Conservation (phyloP, 2,113 vertebrate species). For the Dicentrarchus labrax region DNA sequence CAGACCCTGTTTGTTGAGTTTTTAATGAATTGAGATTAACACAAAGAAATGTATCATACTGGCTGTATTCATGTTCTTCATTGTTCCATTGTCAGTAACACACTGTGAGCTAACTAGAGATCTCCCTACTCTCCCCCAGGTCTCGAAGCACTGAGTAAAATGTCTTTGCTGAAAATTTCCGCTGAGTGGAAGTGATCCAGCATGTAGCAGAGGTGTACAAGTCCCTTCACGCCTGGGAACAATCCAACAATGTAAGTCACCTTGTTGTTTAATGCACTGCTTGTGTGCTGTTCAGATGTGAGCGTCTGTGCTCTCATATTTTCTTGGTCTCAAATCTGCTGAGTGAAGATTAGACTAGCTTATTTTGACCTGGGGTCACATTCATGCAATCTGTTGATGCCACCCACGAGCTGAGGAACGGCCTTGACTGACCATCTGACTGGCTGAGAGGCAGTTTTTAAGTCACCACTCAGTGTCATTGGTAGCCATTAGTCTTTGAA, state of each 20-base stretch:
- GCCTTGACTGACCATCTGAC: constrained; percentile 63
- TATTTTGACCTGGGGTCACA: constrained; percentile 71
- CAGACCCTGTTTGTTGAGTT: background rate
- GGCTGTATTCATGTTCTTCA: background rate
- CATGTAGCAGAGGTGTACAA: constrained; percentile 82
- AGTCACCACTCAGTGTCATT: constrained; percentile 14
- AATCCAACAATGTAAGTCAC: constrained; percentile 73
- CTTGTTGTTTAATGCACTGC: background rate
- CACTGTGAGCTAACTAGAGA: constrained; percentile 30
- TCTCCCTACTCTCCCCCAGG: constrained; percentile 56
- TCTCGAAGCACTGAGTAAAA: constrained; percentile 47
- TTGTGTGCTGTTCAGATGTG: background rate
- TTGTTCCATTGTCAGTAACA: background rate
- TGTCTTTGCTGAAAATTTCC: constrained; percentile 62
- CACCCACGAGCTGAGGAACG: constrained; percentile 65
- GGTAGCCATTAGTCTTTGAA: constrained; percentile 45
- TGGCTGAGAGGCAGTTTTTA: constrained; percentile 13
- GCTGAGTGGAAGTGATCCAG: constrained; percentile 64
- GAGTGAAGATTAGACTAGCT: constrained; percentile 32
- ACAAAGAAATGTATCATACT: background rate
- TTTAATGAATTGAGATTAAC: background rate
- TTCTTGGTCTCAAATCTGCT: constrained; percentile 16
- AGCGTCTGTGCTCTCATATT: constrained; percentile 16
- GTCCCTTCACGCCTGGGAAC: constrained; percentile 78
- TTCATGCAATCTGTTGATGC: constrained; percentile 79